phyloP scores from a whole-genome alignment of 2,888 invertebrate genomes.

The Marasmarcha lunaedactyla region DNA sequence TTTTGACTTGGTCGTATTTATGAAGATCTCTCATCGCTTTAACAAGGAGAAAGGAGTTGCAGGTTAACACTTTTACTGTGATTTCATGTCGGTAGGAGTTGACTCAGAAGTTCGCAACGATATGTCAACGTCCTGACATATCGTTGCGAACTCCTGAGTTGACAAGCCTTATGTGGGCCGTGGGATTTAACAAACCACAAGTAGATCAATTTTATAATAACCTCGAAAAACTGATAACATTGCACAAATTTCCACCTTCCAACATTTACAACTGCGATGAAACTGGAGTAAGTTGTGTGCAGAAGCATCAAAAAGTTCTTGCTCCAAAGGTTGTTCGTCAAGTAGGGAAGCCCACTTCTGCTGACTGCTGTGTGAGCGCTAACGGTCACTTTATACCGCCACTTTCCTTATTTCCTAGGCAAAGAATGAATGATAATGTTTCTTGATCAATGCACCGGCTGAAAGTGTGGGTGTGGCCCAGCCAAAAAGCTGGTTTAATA shows the following conservation, averaged over 20 bases:
- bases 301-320: conserved; percentile 17
- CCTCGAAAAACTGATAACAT: conserved; percentile 10
- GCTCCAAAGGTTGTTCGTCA: conserved; percentile 12
- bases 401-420: conserved; percentile 17
- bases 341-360: conserved; percentile 17
- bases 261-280: conserved; percentile 21
- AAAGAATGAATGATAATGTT: conserved; percentile 16
- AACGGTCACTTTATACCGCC: conserved; percentile 16
- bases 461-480: conserved; percentile 16
- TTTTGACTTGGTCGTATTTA: conserved; percentile 8
- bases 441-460: conserved; percentile 17
- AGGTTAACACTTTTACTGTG: conserved; percentile 12
- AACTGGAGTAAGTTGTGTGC: conserved; percentile 17
- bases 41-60: conserved; percentile 8
- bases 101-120: too few relatives aligned
- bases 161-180: conserved; percentile 15
- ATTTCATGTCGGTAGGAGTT: conserved; percentile 12
- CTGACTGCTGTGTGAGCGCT: conserved; percentile 17
- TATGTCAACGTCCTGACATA: conserved; percentile 12
- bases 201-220: conserved; percentile 16
- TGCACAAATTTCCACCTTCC: conserved; percentile 16
- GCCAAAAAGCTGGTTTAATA: conserved; percentile 19
- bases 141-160: conserved; percentile 15
- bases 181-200: conserved; percentile 17
- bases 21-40: conserved; percentile 13